Evolutionary conservation across 2,113 vertebrate genomes (phyloP), one percentile per base, ranked within the genome.

Genomic region (Pomatorhinus ruficollis): DNA sequence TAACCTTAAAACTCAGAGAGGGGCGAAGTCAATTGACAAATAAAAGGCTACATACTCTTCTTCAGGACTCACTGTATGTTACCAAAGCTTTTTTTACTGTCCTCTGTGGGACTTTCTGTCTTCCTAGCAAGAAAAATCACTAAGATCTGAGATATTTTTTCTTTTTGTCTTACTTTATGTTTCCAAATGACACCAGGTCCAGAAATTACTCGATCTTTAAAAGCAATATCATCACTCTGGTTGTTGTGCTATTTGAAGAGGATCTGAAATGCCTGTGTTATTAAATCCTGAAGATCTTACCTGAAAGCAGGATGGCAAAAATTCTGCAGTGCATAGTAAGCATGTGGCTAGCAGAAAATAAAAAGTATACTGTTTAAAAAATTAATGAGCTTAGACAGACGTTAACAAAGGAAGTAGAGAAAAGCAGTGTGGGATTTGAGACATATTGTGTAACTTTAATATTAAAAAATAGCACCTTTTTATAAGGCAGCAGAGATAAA

Each of bases 281-380:
- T 37, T 86, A 96, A 95, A 94, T 71, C 54, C 83, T 71, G 75
- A 63, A 90, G 77, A 88, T 64, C 85, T 78, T 83, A 93, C 68
- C 83, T 81, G 83, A 88, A 83, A 78, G 54, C 50, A 66, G 68
- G 39, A 74, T 40, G 33, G 49, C 28, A 83, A 83, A 94, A 83
- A 52, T 44, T 77, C 75, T 92, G 45, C 83, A 78, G 60, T 24
- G 25, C 49, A 17, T 15, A 56, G 16, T 31, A 72, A 77, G 52
- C 19, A 63, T 22, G 10, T 70, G 10, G 47, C 49, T 20, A 86
- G 71, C 11, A 77, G 27, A 80, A 64, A 71, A 57, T 37, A 56
- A 40, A 9, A 70, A 35, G 6, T 33, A 31, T 33, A 13, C 52
- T 40, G 6, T 68, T 83, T 61, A 2, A 89, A 95, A 90, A 93